Evolutionary conservation across 2,888 invertebrate genomes (phyloP), one percentile per base, ranked within the genome.

Genomic region (Crematogaster levior): DNA sequence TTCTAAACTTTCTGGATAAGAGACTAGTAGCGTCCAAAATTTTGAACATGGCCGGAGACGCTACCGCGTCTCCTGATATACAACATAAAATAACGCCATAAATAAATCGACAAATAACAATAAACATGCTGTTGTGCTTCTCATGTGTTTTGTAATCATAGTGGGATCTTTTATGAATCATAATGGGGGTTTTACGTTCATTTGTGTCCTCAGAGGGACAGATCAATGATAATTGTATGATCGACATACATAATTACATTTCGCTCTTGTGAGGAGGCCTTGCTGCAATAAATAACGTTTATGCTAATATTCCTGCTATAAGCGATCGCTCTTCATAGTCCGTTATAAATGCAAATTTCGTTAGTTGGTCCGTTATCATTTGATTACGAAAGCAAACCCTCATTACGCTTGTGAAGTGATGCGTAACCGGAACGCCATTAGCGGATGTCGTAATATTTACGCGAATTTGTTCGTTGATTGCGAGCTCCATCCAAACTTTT

Each of bases 281-380:
- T 18, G 60, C 40, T 37, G 66, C 70, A 21, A 68, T 53, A 77
- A 77, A 66, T 66, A 66, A 68, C 27, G 21, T 68, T 77, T 53
- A 68, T 40, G 66, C 40, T 75, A 66, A 75, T 75, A 37, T 37
- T 9, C 51, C 51, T 51, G 51, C 68, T 40, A 21, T 53, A 18
- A 77, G 24, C 3, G 37, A 51, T 77, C 75, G 3, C 27, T 77
- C 37, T 27, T 30, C 66, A 48, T 24, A 63, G 37, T n/a, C 63
- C 40, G 40, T 75, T 75, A 68, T 30, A 68, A 53, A 53, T 68
- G 53, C 40, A 53, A 77, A 77, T 66, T 68, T 68, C 21, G 40
- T 27, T 18, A 40, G 51, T 24, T 27, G 30, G 34, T 37, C n/a
- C 40, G 74, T 63, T 65, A 65, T 53, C 53, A 30, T 53, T 68